Base-by-base conservation (phyloP, 2,113 vertebrate genomes). In the Cyphomyrus discorhynchus region DNA sequence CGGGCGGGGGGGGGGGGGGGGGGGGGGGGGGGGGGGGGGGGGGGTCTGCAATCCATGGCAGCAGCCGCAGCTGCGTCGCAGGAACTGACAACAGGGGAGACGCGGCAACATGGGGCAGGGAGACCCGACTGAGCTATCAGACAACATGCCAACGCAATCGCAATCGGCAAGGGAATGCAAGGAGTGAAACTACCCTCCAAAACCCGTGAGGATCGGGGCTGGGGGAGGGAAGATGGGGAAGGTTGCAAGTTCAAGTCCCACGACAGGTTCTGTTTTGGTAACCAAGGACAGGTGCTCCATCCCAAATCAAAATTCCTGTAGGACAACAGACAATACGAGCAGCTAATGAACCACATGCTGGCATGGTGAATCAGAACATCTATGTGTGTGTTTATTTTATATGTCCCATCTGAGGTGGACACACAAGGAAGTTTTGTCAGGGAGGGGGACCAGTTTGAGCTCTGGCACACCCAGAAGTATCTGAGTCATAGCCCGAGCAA, bases 11-110 rank as follows among this genome's bases (percentile, higher is more conserved):
- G 4, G 0, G 39, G 39, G 4, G 42, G 10, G 50, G 4, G 0
- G 39, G 39, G 4, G 42, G 10, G 50, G 4, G 0, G 39, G 39
- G 4, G 42, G 10, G 50, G 39, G 5, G 4, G 1, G 39, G 39
- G 5, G 8, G 58, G 58, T 9, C 56, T 93, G 93, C 47, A 62
- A 86, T 91, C 56, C 85, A 85, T 88, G 94, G 95, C 93, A 94
- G 94, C 94, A 95, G 92, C 91, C 91, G 94, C 93, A 91, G 56
- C 90, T 82, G 80, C 90, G 50, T 27, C 1, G n/a, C 19, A 17
- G 82, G 39, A 84, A 45, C 24, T 42, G 46, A 11, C 24, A 21
- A 17, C 42, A 46, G 82, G 2, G 42, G 46, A 11, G 82, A 84
- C 0, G 83, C 9, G 2, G 42, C 27, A 77, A 17, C 31, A 21